Evolutionary conservation across 2,797 vertebrate species (phyloP).

Genomic region (Rhinatrema bivittatum): DNA sequence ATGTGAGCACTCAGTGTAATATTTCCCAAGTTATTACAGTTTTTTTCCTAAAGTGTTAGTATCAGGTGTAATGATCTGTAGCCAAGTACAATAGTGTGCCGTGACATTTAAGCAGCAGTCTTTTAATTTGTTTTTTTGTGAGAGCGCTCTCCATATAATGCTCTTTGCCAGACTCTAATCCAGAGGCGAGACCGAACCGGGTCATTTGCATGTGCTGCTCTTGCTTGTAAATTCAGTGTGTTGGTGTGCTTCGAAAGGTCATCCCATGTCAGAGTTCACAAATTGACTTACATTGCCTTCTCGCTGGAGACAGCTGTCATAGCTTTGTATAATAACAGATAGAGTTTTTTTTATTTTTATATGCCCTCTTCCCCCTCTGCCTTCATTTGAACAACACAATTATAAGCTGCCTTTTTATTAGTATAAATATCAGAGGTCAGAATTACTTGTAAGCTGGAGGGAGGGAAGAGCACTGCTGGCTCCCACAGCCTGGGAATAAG

Average conservation of each 20-base stretch:
- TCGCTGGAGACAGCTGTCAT: constrained; percentile 58
- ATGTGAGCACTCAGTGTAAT: constrained; percentile 67
- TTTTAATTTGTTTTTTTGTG: constrained; percentile 96
- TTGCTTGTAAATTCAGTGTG: constrained; percentile 69
- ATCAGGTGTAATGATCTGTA: constrained; percentile 98
- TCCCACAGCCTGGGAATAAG: constrained; percentile 5
- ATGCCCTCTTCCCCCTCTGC: constrained; percentile 14
- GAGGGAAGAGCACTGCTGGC: neutral
- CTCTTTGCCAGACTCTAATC: constrained; percentile 50
- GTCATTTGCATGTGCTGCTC: constrained; percentile 69
- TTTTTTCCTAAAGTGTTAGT: constrained; percentile 79
- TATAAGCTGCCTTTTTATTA: constrained; percentile 48
- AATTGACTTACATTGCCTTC: constrained; percentile 77
- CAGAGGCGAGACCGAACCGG: constrained; percentile 50
- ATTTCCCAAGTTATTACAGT: constrained; percentile 94
- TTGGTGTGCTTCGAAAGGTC: constrained; percentile 90
- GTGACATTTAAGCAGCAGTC: constrained; percentile 96
- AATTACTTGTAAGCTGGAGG: constrained; percentile 42
- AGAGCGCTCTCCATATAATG: constrained; percentile 58
- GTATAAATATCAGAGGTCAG: constrained; percentile 54
- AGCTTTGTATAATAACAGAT: constrained; percentile 67
- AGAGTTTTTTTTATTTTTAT: constrained; percentile 38
- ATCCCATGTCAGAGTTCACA: constrained; percentile 90
- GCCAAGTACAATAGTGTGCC: constrained; percentile 93
- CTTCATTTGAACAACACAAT: constrained; percentile 63